Percentiles rank a stretch among this genome's conserved stretches.
Conservation (phyloP, 2,113 vertebrate genomes). For the Carassius gibelio region DNA sequence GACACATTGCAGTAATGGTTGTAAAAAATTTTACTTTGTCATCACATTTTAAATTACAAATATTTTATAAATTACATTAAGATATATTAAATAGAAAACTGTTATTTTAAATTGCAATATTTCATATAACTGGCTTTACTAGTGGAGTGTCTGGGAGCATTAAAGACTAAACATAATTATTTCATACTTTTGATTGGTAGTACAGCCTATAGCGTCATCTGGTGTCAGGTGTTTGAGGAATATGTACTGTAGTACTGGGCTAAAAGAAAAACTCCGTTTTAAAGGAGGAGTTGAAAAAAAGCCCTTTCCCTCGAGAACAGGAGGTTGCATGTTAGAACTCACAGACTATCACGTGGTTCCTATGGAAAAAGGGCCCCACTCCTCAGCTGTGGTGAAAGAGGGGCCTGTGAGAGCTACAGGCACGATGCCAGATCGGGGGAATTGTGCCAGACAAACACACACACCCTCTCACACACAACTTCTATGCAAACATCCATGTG, state of each 20-base stretch:
- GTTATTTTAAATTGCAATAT: too few species aligned
- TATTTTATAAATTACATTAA: too few species aligned
- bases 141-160: too few species aligned
- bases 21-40: too few species aligned
- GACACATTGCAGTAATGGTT: too few species aligned
- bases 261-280: neutral
- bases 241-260: neutral
- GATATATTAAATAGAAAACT: too few species aligned
- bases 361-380: constrained; percentile 39
- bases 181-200: too few species aligned
- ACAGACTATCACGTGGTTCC: constrained; percentile 15
- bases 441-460: constrained; percentile 40
- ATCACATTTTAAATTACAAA: too few species aligned
- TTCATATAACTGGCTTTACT: too few species aligned
- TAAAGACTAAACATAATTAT: too few species aligned
- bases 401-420: constrained; percentile 50
- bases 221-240: neutral
- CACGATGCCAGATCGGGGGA: constrained; percentile 44
- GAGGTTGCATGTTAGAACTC: neutral
- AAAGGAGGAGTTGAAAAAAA: neutral
- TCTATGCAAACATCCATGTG: constrained; percentile 40
- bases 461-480: constrained; percentile 29
- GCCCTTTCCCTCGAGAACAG: neutral
- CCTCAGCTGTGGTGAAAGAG: constrained; percentile 57
- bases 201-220: neutral